Percentiles rank a stretch among this genome's conserved stretches.
phyloP scores from a whole-genome alignment of 2,888 invertebrate species.

The Oligia strigilis region DNA sequence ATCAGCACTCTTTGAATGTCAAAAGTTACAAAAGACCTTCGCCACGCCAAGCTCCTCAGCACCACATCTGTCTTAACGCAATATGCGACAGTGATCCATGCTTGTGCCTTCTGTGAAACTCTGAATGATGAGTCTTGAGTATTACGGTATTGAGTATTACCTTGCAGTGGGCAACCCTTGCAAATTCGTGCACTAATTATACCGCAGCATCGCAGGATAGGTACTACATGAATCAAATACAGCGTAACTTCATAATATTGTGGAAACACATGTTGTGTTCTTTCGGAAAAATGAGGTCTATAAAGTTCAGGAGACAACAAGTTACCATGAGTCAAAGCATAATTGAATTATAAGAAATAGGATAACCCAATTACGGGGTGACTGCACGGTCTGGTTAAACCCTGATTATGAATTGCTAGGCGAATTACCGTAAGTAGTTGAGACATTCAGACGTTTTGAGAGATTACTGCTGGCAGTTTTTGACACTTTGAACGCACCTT shows the following conservation, averaged over 20 bases:
- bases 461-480: not conserved
- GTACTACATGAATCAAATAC: not conserved
- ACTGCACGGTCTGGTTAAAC: slow-evolving; percentile 50
- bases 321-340: slow-evolving; percentile 39
- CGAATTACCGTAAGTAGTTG: slow-evolving; percentile 35
- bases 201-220: not conserved
- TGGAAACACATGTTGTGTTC: not conserved
- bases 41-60: not conserved
- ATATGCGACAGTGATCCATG: not conserved
- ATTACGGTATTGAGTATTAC: too few relatives aligned
- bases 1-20: not conserved
- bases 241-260: not conserved
- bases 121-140: not conserved
- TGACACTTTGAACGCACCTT: slow-evolving; percentile 14
- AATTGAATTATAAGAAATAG: slow-evolving; percentile 63
- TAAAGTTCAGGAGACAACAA: not conserved
- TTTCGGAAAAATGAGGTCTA: not conserved
- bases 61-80: too few relatives aligned
- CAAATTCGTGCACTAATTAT: not conserved
- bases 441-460: slow-evolving; percentile 10
- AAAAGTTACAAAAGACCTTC: not conserved
- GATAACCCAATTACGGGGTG: slow-evolving; percentile 52
- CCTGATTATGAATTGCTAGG: slow-evolving; percentile 34
- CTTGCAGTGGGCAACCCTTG: not conserved
- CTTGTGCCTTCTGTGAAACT: not conserved